Conservation (phyloP, 2,888 invertebrate species). For the Elgonia sp. region DNA sequence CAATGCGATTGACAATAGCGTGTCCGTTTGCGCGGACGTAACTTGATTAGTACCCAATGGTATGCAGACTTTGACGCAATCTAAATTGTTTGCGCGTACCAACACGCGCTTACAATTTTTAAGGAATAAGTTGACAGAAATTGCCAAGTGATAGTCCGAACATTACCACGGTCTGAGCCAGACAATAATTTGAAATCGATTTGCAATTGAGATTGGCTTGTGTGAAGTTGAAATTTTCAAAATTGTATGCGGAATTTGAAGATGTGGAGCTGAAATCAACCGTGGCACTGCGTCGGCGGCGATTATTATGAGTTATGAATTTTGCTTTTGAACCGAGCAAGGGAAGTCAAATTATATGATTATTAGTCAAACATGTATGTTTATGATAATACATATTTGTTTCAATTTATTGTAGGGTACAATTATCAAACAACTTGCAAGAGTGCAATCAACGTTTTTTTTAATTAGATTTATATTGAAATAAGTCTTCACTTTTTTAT, state of each 20-base stretch:
- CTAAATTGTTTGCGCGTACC: constrained; percentile 58
- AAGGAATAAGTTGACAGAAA: neutral
- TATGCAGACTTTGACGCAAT: constrained; percentile 35
- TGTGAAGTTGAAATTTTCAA: no score
- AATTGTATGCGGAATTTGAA: constrained; percentile 1
- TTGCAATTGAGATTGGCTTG: no score
- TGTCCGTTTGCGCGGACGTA: constrained; percentile 43
- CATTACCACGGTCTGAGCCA: constrained; percentile 29
- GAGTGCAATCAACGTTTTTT: constrained; percentile 66
- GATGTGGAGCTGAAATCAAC: neutral
- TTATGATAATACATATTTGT: constrained; percentile 45
- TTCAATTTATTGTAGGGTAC: constrained; percentile 49
- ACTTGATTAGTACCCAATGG: constrained; percentile 42
- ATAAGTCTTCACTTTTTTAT: constrained; percentile 56
- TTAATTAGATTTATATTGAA: constrained; percentile 27
- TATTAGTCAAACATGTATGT: constrained; percentile 33
- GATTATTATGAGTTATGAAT: constrained; percentile 4
- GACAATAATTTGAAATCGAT: neutral
- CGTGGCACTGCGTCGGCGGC: constrained; percentile 31
- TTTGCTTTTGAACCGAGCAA: constrained; percentile 41
- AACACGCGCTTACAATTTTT: constrained; percentile 33
- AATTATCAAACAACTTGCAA: constrained; percentile 50
- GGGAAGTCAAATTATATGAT: constrained; percentile 34
- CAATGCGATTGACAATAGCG: constrained; percentile 60
- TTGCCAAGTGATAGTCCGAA: constrained; percentile 25